Evolutionary conservation across 2,113 vertebrate genomes (phyloP).

Genomic region (Cyprinodon variegatus): DNA sequence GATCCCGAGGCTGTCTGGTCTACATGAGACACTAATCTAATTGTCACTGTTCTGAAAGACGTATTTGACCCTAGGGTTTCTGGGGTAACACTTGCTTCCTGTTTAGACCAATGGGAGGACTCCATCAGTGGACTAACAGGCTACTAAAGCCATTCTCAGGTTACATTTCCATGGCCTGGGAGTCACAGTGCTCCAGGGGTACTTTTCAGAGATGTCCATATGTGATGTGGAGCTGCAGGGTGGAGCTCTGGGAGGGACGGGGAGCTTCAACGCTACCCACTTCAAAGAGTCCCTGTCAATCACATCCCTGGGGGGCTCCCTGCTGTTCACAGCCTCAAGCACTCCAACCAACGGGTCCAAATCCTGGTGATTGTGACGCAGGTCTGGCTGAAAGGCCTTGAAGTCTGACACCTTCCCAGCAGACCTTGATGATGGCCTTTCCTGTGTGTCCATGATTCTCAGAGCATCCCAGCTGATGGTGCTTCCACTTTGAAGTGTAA

Average conservation of each 20-base stretch:
- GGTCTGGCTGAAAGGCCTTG: conserved; percentile 52
- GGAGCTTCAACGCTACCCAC: conserved; percentile 42
- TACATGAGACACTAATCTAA: conserved; percentile 68
- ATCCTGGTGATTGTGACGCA: conserved; percentile 41
- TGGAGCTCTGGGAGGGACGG: conserved; percentile 43
- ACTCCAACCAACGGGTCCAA: conserved; percentile 15
- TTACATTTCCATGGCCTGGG: conserved; percentile 53
- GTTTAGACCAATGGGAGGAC: conserved; percentile 60
- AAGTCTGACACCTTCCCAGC: conserved; percentile 63
- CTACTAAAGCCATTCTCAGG: conserved; percentile 62
- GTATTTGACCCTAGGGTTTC: conserved; percentile 50
- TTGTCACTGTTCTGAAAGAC: conserved; percentile 67
- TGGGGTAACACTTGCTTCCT: conserved; percentile 61
- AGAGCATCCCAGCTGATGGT: conserved; percentile 57
- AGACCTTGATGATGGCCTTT: conserved; percentile 44
- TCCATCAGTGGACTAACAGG: conserved; percentile 52
- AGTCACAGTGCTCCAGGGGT: conserved; percentile 33
- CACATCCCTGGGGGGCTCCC: conserved; percentile 51
- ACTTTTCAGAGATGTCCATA: conserved; percentile 55
- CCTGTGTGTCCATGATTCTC: conserved; percentile 31
- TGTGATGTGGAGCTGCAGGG: conserved; percentile 53
- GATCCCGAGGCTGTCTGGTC: conserved; percentile 48
- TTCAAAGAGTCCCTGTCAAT: conserved; percentile 65
- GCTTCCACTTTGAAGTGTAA: conserved; percentile 59
- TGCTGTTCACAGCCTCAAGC: conserved; percentile 37